Conservation (phyloP, 2,113 vertebrate species). For the Amblyopsis rosae region DNA sequence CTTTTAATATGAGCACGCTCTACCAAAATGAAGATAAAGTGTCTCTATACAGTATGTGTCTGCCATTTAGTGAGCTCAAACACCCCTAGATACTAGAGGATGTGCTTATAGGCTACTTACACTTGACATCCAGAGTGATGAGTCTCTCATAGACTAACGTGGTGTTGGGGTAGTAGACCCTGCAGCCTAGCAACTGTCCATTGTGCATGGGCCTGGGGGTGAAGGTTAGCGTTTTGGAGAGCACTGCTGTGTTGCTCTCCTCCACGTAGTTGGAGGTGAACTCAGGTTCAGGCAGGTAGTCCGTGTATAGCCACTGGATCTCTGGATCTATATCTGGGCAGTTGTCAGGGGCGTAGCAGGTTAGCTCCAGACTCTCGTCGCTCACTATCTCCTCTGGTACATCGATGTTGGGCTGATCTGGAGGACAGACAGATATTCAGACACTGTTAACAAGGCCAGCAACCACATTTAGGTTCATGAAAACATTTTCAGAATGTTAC, state of each 20-base stretch:
- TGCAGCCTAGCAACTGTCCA: slow-evolving; percentile 84
- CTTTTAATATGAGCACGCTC: too few species aligned
- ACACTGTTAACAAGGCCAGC: too few species aligned
- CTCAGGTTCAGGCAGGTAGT: slow-evolving; percentile 80
- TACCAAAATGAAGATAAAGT: too few species aligned
- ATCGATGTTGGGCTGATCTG: slow-evolving; percentile 87
- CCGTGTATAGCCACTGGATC: slow-evolving; percentile 86
- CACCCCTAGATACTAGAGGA: too few species aligned
- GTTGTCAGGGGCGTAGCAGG: slow-evolving; percentile 87
- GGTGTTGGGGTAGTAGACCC: slow-evolving; percentile 84
- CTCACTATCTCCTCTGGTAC: slow-evolving; percentile 84
- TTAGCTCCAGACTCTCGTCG: slow-evolving; percentile 81
- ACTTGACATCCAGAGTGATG: slow-evolving; percentile 85
- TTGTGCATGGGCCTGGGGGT: slow-evolving; percentile 83
- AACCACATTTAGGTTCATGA: too few species aligned
- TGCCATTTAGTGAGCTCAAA: too few species aligned
- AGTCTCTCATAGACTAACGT: slow-evolving; percentile 82
- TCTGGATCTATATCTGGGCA: slow-evolving; percentile 86
- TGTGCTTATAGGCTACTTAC: slow-evolving; percentile 69
- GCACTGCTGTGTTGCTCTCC: slow-evolving; percentile 82
- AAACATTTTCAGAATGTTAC: too few species aligned
- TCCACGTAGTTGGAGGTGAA: slow-evolving; percentile 79
- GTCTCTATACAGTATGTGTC: too few species aligned
- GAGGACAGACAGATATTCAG: slow-evolving; percentile 3
- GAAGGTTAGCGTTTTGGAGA: slow-evolving; percentile 83